phyloP scores from a whole-genome alignment of 2,113 vertebrate species.

The Hippocampus zosterae region DNA sequence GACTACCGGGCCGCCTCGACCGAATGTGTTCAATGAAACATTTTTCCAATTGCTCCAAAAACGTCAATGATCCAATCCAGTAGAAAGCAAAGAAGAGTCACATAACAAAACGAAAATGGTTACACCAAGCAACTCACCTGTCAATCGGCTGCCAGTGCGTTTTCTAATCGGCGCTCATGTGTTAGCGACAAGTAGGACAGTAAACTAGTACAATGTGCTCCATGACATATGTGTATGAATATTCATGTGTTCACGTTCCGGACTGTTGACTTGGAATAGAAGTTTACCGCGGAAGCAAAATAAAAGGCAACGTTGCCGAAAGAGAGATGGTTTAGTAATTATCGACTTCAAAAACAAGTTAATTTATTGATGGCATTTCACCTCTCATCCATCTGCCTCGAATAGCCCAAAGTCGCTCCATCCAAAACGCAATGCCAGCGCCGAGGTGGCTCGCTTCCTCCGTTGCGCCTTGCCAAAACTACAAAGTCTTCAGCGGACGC shows the following conservation, averaged over 20 bases:
- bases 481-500: not conserved
- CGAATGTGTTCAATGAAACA: not conserved
- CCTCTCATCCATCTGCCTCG: not conserved
- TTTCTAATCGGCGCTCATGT: not conserved
- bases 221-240: slow-evolving; percentile 12
- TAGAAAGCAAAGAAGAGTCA: not conserved
- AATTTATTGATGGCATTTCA: not conserved
- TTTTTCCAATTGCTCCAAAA: not conserved
- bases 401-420: not conserved
- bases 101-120: too few species aligned
- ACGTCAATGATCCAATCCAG: not conserved
- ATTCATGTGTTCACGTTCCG: slow-evolving; percentile 4
- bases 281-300: not conserved
- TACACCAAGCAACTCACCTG: not conserved
- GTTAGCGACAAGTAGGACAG: not conserved
- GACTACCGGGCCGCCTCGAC: too few species aligned
- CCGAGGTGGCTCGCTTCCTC: not conserved
- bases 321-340: not conserved
- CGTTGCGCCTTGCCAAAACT: not conserved
- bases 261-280: not conserved
- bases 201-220: not conserved
- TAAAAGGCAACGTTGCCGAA: not conserved
- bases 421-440: not conserved
- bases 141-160: not conserved
- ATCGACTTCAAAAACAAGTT: not conserved